Evolutionary conservation across 2,888 invertebrate genomes (phyloP).

Genomic region (Griposia aprilina): DNA sequence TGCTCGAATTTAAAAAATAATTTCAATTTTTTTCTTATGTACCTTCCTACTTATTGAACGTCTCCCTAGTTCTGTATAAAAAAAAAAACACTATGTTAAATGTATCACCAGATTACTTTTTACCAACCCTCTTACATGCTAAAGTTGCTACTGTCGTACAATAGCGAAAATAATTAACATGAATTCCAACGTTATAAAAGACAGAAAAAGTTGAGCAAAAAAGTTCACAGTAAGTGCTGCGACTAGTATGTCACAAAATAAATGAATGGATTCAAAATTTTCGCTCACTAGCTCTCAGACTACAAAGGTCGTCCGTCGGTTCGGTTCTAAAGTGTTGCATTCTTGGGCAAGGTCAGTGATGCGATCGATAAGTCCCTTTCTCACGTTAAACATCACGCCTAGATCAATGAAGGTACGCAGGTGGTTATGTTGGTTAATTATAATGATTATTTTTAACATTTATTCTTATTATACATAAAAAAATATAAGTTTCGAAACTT

Average conservation of each 20-base stretch:
- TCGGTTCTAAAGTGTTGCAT: constrained; percentile 55
- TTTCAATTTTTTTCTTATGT: too few relatives aligned
- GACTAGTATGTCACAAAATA: neutral
- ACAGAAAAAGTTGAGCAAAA: neutral
- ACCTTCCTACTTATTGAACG: neutral
- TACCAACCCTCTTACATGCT: too few relatives aligned
- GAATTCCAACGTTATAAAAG: neutral
- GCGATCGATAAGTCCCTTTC: constrained; percentile 58
- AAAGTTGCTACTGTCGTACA: neutral
- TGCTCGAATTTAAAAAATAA: neutral
- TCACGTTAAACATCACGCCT: constrained; percentile 56
- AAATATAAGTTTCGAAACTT: too few relatives aligned
- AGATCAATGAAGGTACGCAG: constrained; percentile 21
- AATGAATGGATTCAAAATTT: neutral
- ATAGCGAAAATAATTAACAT: neutral
- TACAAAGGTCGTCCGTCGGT: constrained; percentile 59
- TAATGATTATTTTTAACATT: constrained; percentile 35
- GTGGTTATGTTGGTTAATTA: neutral
- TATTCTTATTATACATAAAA: neutral
- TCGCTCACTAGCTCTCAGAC: constrained; percentile 17
- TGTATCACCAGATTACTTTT: too few relatives aligned
- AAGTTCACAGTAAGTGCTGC: neutral
- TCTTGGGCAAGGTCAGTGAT: constrained; percentile 65
- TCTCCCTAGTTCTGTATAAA: too few relatives aligned
- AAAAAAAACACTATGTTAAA: too few relatives aligned